A percentile compares a stretch with the other conserved stretches of the same genome.
These are phyloP conservation scores for Ptiloglossa arizonensis DNA, from an alignment of 1,140 invertebrate genomes.

Conservation along the genomic window DNA sequence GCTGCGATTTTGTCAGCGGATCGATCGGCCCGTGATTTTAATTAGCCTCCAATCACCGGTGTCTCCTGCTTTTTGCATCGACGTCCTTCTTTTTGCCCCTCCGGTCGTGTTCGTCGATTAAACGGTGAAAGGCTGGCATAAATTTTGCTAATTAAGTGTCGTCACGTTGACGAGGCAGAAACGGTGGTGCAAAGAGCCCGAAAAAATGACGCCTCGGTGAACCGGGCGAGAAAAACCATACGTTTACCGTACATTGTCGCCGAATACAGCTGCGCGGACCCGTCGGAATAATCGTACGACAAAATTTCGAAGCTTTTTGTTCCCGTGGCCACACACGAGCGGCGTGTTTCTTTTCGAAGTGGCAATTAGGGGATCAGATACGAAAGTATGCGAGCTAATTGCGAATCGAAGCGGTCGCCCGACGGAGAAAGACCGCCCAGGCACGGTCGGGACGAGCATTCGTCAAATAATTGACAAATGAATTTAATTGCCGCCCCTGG, in stretches of 20 bases:
- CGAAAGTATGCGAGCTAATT: slow-evolving; percentile 70
- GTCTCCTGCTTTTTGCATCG: background rate
- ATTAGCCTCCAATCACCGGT: slow-evolving; percentile 19
- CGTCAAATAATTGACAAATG: slow-evolving; percentile 73
- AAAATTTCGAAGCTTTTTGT: slow-evolving; percentile 62
- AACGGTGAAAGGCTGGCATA: background rate
- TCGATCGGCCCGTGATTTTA: background rate
- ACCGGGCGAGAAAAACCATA: background rate
- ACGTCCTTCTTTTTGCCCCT: background rate
- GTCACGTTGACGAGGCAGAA: slow-evolving; percentile 8
- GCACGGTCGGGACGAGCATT: slow-evolving; percentile 52
- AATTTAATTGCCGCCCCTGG: slow-evolving; percentile 70
- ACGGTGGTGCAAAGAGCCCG: background rate
- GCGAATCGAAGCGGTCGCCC: slow-evolving; percentile 64
- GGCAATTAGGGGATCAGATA: slow-evolving; percentile 62
- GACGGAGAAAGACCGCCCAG: slow-evolving; percentile 41
- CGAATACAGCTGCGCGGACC: slow-evolving; percentile 41
- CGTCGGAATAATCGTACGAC: slow-evolving; percentile 53
- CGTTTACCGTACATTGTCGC: slow-evolving; percentile 35
- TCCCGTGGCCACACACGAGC: slow-evolving; percentile 52
- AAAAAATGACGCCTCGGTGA: background rate
- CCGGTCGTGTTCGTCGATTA: background rate
- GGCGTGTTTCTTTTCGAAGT: slow-evolving; percentile 20
- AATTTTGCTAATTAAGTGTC: slow-evolving; percentile 45
- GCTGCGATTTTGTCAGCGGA: background rate